Evolutionary conservation across 2,113 vertebrate genomes (phyloP).

Genomic region (Cyprinus carpio): DNA sequence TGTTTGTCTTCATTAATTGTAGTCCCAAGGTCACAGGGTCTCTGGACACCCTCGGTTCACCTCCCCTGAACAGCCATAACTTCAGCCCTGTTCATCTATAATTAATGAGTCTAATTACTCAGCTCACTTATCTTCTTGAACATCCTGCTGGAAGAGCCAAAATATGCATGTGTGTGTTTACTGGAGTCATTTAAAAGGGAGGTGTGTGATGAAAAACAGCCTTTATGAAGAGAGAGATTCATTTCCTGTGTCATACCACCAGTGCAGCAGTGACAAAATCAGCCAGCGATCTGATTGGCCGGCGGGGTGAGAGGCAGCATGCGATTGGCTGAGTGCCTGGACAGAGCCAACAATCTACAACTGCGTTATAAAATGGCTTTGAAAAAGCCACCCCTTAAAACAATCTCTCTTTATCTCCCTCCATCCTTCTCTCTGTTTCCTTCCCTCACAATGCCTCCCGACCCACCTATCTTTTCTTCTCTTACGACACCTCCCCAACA

Average conservation of each 20-base stretch:
- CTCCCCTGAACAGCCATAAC: conserved; percentile 38
- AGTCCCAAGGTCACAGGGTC: conserved; percentile 34
- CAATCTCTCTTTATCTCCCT: conserved; percentile 57
- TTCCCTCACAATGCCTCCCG: too few species aligned
- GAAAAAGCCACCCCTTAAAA: conserved; percentile 64
- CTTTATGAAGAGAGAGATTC: conserved; percentile 28
- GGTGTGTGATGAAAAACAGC: conserved; percentile 25
- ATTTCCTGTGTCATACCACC: conserved; percentile 29
- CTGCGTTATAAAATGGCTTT: conserved; percentile 63
- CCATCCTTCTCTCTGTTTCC: conserved; percentile 56
- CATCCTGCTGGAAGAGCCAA: conserved; percentile 14
- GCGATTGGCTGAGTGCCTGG: conserved; percentile 26
- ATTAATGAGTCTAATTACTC: conserved; percentile 49
- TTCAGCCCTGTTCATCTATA: conserved; percentile 34
- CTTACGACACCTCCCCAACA: conserved; percentile 64
- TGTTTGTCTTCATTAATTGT: conserved; percentile 57
- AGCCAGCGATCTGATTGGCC: conserved; percentile 31
- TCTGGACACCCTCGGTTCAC: conserved; percentile 40
- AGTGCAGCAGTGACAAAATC: conserved; percentile 17
- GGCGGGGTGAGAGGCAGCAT: not conserved
- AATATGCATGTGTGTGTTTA: conserved; percentile 36
- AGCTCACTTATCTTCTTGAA: conserved; percentile 21
- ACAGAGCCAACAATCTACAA: conserved; percentile 49
- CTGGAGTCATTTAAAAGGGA: conserved; percentile 16
- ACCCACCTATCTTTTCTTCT: conserved; percentile 60